These are phyloP conservation scores for Ridgeia piscesae DNA, from an alignment of 1,140 invertebrate species.

Conservation along the genomic window DNA sequence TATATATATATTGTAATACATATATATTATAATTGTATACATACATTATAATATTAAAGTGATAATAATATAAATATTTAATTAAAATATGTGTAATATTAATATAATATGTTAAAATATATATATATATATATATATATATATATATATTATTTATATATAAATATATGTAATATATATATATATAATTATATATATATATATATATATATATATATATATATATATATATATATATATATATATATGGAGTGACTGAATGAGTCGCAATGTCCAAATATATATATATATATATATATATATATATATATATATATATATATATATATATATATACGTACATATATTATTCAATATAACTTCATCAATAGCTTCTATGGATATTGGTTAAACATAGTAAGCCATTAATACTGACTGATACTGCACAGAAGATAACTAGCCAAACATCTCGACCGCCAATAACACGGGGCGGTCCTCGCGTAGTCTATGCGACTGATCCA, in stretches of 20 bases:
- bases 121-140: background rate
- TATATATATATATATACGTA: background rate
- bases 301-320: background rate
- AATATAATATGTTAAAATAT: background rate
- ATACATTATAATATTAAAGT: too few species aligned
- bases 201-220: conserved; percentile 22
- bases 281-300: background rate
- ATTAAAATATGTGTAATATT: background rate
- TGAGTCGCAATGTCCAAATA: background rate
- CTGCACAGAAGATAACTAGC: background rate
- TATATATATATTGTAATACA: too few species aligned
- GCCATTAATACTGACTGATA: background rate
- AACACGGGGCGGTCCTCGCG: background rate
- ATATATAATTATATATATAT: conserved; percentile 17
- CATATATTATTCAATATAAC: too few species aligned
- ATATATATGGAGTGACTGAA: conserved; percentile 2
- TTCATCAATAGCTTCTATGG: background rate
- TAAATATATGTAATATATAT: conserved; percentile 11
- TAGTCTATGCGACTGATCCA: background rate
- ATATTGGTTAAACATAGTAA: background rate
- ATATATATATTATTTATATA: background rate
- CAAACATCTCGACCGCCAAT: background rate
- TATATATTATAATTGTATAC: too few species aligned
- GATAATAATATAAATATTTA: too few species aligned
- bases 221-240: conserved; percentile 11